These are phyloP conservation scores for Drosophila prolongata DNA, from an alignment of 2,888 invertebrate species.

Conservation along the genomic window DNA sequence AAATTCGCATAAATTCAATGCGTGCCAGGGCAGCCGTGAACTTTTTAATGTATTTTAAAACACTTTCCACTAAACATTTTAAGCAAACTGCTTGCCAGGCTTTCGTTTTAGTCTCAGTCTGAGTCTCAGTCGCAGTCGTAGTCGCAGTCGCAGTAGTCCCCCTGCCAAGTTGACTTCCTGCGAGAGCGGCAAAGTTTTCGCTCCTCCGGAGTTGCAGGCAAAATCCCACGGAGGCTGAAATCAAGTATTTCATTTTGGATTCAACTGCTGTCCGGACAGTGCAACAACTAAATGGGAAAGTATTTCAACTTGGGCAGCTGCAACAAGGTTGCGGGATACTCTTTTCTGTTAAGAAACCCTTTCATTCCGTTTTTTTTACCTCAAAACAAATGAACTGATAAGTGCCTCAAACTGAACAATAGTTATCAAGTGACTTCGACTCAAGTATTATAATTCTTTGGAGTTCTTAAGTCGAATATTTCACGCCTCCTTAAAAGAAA, in stretches of 20 bases:
- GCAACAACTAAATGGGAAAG: slow-evolving; percentile 73
- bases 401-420: slow-evolving; percentile 21
- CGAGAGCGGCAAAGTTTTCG: slow-evolving; percentile 68
- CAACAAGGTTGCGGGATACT: slow-evolving; percentile 43
- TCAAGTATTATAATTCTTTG: slow-evolving; percentile 34
- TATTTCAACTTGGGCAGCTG: slow-evolving; percentile 27
- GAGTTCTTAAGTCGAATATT: slow-evolving; percentile 33
- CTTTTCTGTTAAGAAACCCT: slow-evolving; percentile 15
- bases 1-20: slow-evolving; percentile 80
- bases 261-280: slow-evolving; percentile 77
- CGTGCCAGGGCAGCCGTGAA: slow-evolving; percentile 79
- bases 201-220: slow-evolving; percentile 50
- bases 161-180: slow-evolving; percentile 75
- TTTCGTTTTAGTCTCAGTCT: slow-evolving; percentile 22
- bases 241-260: slow-evolving; percentile 80
- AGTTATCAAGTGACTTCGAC: slow-evolving; percentile 26
- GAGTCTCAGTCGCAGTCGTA: slow-evolving; percentile 13
- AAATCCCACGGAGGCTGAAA: slow-evolving; percentile 78
- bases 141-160: slow-evolving; percentile 22
- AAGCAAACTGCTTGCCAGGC: slow-evolving; percentile 66
- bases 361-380: neutral
- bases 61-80: slow-evolving; percentile 81
- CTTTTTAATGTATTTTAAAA: slow-evolving; percentile 81
- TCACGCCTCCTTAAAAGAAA: slow-evolving; percentile 38
- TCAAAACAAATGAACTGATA: slow-evolving; percentile 24